Conservation (phyloP, 2,113 vertebrate genomes). For the Cynopterus brachyotis region DNA sequence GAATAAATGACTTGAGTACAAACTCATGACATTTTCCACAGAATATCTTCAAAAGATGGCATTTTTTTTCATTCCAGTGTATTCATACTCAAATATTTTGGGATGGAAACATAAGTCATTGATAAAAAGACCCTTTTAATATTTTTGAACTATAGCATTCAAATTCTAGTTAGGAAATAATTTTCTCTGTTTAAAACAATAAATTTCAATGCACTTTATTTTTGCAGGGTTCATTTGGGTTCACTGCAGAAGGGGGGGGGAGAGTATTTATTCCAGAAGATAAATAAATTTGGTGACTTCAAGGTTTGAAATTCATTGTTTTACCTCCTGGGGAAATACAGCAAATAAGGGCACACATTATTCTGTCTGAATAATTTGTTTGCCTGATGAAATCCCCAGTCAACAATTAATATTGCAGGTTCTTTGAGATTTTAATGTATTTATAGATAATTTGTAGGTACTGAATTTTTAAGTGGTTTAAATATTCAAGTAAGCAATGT, state of each 20-base stretch:
- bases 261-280: constrained; percentile 47
- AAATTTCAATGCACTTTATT: background rate
- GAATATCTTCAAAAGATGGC: background rate
- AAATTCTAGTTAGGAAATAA: background rate
- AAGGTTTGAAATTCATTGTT: constrained; percentile 64
- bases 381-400: constrained; percentile 53
- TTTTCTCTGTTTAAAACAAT: constrained; percentile 31
- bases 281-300: constrained; percentile 67
- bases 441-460: constrained; percentile 59
- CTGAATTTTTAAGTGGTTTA: constrained; percentile 71
- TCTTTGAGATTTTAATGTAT: constrained; percentile 69
- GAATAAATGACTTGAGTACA: background rate
- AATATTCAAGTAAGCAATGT: constrained; percentile 54
- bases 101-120: background rate
- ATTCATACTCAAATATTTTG: background rate
- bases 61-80: background rate
- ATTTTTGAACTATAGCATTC: background rate
- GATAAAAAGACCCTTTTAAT: background rate
- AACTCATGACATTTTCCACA: background rate
- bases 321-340: constrained; percentile 57
- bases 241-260: constrained; percentile 22
- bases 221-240: constrained; percentile 46
- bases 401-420: constrained; percentile 61
- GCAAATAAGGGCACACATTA: constrained; percentile 55
- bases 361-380: constrained; percentile 69